Evolutionary conservation across 2,797 vertebrate species (phyloP).

Genomic region (Schizopygopsis pylzovi): DNA sequence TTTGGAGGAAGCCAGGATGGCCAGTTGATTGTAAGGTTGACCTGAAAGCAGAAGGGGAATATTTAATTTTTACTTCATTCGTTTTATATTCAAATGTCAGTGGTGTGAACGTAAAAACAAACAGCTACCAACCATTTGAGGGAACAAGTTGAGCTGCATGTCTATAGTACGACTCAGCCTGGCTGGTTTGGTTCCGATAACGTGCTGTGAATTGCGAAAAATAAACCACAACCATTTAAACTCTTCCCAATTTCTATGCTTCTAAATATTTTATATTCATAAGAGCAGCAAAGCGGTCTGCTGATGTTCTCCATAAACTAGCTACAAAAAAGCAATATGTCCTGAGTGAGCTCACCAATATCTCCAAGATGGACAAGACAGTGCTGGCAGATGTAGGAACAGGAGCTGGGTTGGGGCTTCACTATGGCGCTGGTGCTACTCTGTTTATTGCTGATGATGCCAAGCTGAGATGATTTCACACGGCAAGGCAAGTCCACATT

Average conservation of each 20-base stretch:
- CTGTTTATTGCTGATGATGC: conserved; percentile 98
- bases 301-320: background rate
- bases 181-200: conserved; percentile 88
- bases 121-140: conserved; percentile 88
- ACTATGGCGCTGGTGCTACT: conserved; percentile 88
- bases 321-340: background rate
- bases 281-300: background rate
- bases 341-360: conserved; percentile 84
- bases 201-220: conserved; percentile 78
- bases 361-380: conserved; percentile 99
- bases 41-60: conserved; percentile 73
- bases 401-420: conserved; percentile 97
- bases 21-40: conserved; percentile 99
- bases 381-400: conserved; percentile 99
- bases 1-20: conserved; percentile 98
- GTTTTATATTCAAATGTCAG: background rate
- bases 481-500: conserved; percentile 97
- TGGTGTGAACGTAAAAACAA: background rate
- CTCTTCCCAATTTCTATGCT: background rate
- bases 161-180: conserved; percentile 98
- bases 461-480: conserved; percentile 95
- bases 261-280: background rate
- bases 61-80: background rate
- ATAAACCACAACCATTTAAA: conserved; percentile 2
- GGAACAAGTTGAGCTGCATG: conserved; percentile 99